Evolutionary conservation across 2,888 invertebrate species (phyloP), one percentile per base, ranked within the genome.

Genomic region (Dysmachus trigonus): DNA sequence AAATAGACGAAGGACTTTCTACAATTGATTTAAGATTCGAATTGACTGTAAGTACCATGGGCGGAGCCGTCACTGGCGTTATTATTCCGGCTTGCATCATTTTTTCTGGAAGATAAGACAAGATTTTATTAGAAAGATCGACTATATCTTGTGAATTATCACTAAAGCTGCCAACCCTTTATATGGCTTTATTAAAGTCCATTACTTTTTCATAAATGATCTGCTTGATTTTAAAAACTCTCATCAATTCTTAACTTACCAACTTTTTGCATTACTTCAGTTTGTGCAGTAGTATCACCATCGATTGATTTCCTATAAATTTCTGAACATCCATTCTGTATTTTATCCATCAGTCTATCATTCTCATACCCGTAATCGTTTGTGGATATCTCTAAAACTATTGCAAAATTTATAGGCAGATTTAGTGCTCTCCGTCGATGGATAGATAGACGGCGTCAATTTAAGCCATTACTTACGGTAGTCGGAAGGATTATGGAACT

Each of bases 401-500:
- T 1, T 87, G 88, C 38, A 31, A 15, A 62, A 82, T 71, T 81
- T 72, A 30, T 30, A 62, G 33, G 15, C 62, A 79, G 30, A 72
- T 62, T 73, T 35, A 31, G 35, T 27, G 15, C 13, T 10, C 22
- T 73, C 73, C 18, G n/a, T 27, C 47, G 47, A n/a, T 47, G 47
- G 10, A 27, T 27, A 10, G 22, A 22, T 7, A 13, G 62, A 22
- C 62, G 27, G 30, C 15, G 79, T 3, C 30, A 83, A 41, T 13
- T 31, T 2, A 30, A 22, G 15, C 8, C 47, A 53, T 85, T 89
- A 93, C 95, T 95, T 92, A 97, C 97, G 93, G 92, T 95, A 98
- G 92, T 98, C 98, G 18, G 97, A 96, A 62, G 98, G 97, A 92
- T 98, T 98, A 91, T 98, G 97, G 90, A 96, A 97, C 18, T 95